These are phyloP conservation scores for Hemaris fuciformis DNA, from an alignment of 2,888 invertebrate species.

Conservation along the genomic window DNA sequence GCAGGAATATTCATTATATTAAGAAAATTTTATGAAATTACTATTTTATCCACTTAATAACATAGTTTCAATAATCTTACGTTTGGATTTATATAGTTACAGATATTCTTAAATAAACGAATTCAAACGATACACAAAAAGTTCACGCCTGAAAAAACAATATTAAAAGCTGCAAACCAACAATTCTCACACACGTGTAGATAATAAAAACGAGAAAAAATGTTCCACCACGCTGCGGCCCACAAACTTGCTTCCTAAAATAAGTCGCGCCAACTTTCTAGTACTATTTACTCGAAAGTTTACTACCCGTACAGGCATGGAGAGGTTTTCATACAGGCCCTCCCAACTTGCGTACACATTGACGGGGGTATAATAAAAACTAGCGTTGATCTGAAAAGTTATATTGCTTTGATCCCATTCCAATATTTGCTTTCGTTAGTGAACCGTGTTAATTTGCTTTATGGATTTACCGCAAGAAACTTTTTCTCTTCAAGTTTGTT, in stretches of 20 bases:
- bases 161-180: not conserved
- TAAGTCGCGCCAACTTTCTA: constrained; percentile 32
- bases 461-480: constrained; percentile 10
- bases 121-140: too few relatives aligned
- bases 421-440: constrained; percentile 10
- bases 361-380: constrained; percentile 33
- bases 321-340: constrained; percentile 31
- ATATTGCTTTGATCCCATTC: constrained; percentile 13
- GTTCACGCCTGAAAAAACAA: not conserved
- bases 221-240: not conserved
- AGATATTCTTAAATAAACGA: too few relatives aligned
- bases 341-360: constrained; percentile 34
- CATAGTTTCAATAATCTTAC: too few relatives aligned
- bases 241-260: constrained; percentile 29
- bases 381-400: constrained; percentile 40
- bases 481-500: constrained; percentile 3
- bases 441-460: constrained; percentile 11
- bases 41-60: too few relatives aligned
- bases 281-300: constrained; percentile 35
- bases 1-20: too few relatives aligned
- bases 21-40: too few relatives aligned
- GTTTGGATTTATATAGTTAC: too few relatives aligned
- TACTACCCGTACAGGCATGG: constrained; percentile 29
- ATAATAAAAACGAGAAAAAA: constrained; percentile 7
- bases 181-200: not conserved